Conservation (phyloP, 2,888 invertebrate genomes). For the Melipona bicolor region DNA sequence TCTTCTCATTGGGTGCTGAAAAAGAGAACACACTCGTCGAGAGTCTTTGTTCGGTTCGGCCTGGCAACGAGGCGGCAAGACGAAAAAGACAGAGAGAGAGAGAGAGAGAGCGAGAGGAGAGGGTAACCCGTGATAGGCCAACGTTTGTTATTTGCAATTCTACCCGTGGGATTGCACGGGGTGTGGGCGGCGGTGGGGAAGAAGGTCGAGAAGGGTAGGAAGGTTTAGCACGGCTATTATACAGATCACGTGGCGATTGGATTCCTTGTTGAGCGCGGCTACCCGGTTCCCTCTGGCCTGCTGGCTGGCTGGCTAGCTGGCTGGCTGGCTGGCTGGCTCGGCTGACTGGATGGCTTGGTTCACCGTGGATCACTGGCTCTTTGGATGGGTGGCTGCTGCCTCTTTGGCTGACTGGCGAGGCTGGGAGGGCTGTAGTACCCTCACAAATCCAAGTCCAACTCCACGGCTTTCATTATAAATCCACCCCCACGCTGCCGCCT, state of each 20-base stretch:
- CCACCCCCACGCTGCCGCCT: slow-evolving; percentile 72
- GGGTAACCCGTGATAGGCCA: slow-evolving; percentile 73
- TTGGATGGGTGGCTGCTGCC: slow-evolving; percentile 59
- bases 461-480: slow-evolving; percentile 84
- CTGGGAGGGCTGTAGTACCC: slow-evolving; percentile 77
- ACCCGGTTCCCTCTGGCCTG: slow-evolving; percentile 38
- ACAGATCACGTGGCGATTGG: slow-evolving; percentile 83
- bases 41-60: slow-evolving; percentile 49
- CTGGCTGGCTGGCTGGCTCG: slow-evolving; percentile 13
- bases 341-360: slow-evolving; percentile 25
- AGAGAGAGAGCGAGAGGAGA: slow-evolving; percentile 70
- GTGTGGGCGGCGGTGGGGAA: slow-evolving; percentile 25
- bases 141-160: slow-evolving; percentile 81
- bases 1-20: slow-evolving; percentile 18
- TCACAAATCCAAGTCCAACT: slow-evolving; percentile 83
- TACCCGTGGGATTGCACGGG: slow-evolving; percentile 77
- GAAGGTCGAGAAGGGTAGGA: slow-evolving; percentile 59
- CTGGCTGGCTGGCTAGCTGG: slow-evolving; percentile 5
- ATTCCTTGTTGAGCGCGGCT: slow-evolving; percentile 76
- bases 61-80: slow-evolving; percentile 2
- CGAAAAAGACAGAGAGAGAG: slow-evolving; percentile 54
- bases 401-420: slow-evolving; percentile 65
- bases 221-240: slow-evolving; percentile 81
- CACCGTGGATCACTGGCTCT: slow-evolving; percentile 59
- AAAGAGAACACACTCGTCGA: slow-evolving; percentile 4